Evolutionary conservation across 2,113 vertebrate genomes (phyloP), one percentile per base, ranked within the genome.

Genomic region (Erythrolamprus reginae): DNA sequence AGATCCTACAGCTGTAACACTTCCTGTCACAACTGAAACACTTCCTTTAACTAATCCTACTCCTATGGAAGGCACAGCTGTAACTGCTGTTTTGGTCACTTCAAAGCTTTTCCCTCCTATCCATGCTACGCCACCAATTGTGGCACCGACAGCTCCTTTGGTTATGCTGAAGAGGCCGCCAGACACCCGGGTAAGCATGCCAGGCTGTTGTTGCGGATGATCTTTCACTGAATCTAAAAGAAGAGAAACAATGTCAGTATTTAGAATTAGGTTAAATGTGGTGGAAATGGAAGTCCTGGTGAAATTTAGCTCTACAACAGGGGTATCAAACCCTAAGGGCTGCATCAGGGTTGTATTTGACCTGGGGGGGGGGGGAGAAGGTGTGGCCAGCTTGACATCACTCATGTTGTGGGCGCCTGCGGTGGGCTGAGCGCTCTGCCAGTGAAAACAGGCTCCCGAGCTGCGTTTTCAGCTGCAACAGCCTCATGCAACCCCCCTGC

Each of bases 71-170:
- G 99, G 99, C 94, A 99, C 98, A 0, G 99, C 96, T 83, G 96
- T 97, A 92, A 99, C 98, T 0, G 99, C 98, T 8, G 98, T 98
- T 97, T 99, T 99, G 92, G 99, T 99, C 45, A 99, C 96, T 96
- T 99, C 98, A 92, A 98, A 96, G 93, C 99, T 97, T 95, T 99
- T 99, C 88, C 98, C 99, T 96, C 99, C 99, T 58, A 99, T 97
- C 99, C 99, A 99, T 92, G 98, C 96, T 90, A 99, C 98, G 1
- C 98, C 98, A 2, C 98, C 98, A 42, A 99, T 97, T 0, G 99
- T 99, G 82, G 98, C 99, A 89, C 98, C 98, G 50, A 99, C 96
- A 13, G 98, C 99, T 94, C 99, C 99, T 92, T 98, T 99, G 33
- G 99, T 99, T 94, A 97, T 98, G 48, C 98, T 98, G 95, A 98